phyloP scores from a whole-genome alignment of 37 sponge, comb jelly and placozoan genomes.

The Eunapius fragilis region DNA sequence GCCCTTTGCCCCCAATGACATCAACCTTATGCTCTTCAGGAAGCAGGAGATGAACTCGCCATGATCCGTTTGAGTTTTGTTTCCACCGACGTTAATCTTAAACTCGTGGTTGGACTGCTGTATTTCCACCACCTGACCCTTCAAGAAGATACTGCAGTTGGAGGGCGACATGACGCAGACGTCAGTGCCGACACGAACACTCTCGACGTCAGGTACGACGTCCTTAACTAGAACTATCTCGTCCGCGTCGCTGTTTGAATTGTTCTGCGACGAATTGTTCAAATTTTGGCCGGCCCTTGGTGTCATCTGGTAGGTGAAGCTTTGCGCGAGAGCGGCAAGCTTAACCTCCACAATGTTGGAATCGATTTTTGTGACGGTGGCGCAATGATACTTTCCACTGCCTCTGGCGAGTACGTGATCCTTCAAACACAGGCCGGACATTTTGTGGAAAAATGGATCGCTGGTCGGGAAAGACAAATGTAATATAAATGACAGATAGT shows the following conservation, averaged over 20 bases:
- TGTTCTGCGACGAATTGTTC: conserved; percentile 16
- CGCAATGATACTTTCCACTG: conserved; percentile 14
- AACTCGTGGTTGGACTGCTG: not conserved
- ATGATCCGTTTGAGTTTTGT: not conserved
- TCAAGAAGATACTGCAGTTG: not conserved
- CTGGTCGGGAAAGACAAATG: too few relatives aligned
- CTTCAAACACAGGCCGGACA: conserved; percentile 22
- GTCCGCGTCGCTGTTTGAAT: not conserved
- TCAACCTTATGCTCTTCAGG: conserved; percentile 11
- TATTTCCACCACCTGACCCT: conserved; percentile 9
- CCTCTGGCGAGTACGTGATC: conserved; percentile 33
- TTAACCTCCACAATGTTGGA: conserved; percentile 25
- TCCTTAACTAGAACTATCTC: conserved; percentile 13
- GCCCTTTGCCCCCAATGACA: conserved; percentile 1
- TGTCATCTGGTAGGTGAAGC: conserved; percentile 7
- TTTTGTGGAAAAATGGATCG: too few relatives aligned
- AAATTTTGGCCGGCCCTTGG: not conserved
- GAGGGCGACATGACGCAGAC: conserved; percentile 8
- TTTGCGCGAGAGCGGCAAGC: conserved; percentile 13
- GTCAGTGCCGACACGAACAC: not conserved
- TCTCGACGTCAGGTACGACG: not conserved
- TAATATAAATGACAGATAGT: too few relatives aligned
- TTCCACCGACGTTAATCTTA: not conserved
- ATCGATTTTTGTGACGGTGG: conserved; percentile 23
- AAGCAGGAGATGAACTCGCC: conserved; percentile 7